Conservation (phyloP, 2,797 vertebrate species). For the Aldrovandia affinis region DNA sequence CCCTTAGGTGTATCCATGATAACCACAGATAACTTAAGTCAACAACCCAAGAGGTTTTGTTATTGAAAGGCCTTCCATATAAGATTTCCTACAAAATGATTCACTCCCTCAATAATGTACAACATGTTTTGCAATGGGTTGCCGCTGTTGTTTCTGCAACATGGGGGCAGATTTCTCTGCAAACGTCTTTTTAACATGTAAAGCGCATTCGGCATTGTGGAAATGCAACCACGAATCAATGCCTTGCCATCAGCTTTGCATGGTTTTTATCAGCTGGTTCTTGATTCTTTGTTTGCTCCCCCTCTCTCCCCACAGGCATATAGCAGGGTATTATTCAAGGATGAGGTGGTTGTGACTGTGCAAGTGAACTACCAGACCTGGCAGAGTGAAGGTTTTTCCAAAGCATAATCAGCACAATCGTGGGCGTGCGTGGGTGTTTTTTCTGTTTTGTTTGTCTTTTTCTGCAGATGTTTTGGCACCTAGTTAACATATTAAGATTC, state of each 20-base stretch:
- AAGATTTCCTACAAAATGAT: too few species aligned
- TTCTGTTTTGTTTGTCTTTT: constrained; percentile 14
- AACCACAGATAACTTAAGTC: too few species aligned
- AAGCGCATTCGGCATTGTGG: not conserved
- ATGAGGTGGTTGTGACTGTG: not conserved
- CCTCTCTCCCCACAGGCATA: not conserved
- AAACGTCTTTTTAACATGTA: not conserved
- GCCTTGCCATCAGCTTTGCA: not conserved
- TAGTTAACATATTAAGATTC: constrained; percentile 66
- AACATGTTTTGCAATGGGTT: not conserved
- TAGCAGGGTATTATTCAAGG: not conserved
- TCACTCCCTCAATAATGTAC: too few species aligned
- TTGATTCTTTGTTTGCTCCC: not conserved
- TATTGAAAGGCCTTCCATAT: too few species aligned
- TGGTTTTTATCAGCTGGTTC: not conserved
- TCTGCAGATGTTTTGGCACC: constrained; percentile 47
- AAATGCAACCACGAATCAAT: not conserved
- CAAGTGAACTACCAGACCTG: not conserved
- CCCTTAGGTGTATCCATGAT: too few species aligned
- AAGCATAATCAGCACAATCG: constrained; percentile 12
- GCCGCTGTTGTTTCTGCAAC: not conserved
- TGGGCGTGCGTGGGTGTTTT: constrained; percentile 22
- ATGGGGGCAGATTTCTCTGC: not conserved
- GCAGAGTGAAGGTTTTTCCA: not conserved
- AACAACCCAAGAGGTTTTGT: too few species aligned